Evolutionary conservation across 1,140 invertebrate species (phyloP).

Genomic region (Bradynema listronoti): DNA sequence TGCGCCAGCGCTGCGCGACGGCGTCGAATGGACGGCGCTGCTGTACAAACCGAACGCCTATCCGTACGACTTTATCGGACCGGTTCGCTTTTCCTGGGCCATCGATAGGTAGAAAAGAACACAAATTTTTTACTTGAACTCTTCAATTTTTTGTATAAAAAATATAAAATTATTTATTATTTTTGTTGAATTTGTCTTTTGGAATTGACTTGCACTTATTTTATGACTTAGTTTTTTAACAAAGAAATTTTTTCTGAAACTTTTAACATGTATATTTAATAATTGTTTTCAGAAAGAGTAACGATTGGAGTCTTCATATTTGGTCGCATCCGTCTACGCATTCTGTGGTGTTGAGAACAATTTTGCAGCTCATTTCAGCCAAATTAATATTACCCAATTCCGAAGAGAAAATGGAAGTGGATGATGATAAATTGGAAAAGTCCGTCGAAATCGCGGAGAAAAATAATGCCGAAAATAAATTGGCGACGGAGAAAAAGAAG

Average conservation of each 20-base stretch:
- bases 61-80: conserved; percentile 25
- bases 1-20: conserved; percentile 13
- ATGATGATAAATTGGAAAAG: not conserved
- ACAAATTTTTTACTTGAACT: too few relatives aligned
- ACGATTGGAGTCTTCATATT: conserved; percentile 11
- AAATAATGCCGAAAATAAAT: not conserved
- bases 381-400: too few relatives aligned
- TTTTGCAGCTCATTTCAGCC: not conserved
- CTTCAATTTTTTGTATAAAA: too few relatives aligned
- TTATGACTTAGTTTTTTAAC: not conserved
- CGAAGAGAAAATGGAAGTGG: not conserved
- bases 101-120: too few relatives aligned
- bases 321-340: conserved; percentile 20
- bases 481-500: not conserved
- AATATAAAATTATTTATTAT: too few relatives aligned
- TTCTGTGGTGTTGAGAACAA: not conserved
- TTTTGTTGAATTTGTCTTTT: conserved; percentile 14
- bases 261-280: too few relatives aligned
- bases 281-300: too few relatives aligned
- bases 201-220: not conserved
- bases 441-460: not conserved
- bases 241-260: too few relatives aligned
- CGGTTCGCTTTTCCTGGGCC: conserved; percentile 29
- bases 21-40: conserved; percentile 6
- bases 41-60: conserved; percentile 17